Conservation (phyloP, 2,113 vertebrate genomes). For the Cygnus buccinator region DNA sequence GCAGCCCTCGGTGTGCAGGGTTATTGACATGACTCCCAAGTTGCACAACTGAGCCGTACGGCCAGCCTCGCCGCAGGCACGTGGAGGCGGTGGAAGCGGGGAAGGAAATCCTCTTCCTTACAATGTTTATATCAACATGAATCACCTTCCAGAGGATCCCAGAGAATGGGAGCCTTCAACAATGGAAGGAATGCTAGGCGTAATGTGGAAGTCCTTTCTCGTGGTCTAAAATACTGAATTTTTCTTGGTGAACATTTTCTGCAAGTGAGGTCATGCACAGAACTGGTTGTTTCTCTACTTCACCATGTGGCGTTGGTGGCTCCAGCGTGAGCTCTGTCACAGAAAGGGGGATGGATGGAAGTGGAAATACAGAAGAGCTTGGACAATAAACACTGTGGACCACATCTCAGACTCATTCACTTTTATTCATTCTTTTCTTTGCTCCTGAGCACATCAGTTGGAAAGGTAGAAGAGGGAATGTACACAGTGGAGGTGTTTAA, state of each 20-base stretch:
- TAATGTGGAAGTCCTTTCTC: background rate
- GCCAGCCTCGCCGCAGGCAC: accelerated
- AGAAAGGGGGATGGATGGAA: background rate
- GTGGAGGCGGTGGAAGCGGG: background rate
- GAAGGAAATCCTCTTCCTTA: background rate
- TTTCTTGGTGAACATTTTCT: background rate
- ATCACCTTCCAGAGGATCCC: background rate
- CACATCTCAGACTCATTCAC: background rate
- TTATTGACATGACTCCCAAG: accelerated
- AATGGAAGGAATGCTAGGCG: accelerated
- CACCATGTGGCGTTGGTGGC: accelerated
- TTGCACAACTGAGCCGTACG: accelerated
- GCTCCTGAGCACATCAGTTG: background rate
- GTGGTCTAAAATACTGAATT: accelerated
- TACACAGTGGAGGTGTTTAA: background rate
- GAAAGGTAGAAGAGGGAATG: background rate
- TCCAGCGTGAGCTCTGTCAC: background rate
- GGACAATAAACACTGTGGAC: background rate
- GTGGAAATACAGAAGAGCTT: background rate
- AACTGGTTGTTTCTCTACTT: background rate
- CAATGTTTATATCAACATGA: accelerated
- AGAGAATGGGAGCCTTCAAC: background rate
- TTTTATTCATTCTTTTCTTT: background rate
- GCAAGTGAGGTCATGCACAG: accelerated
- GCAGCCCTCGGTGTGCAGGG: accelerated